Evolutionary conservation across 2,888 invertebrate genomes (phyloP).

Genomic region (Orgyia antiqua): DNA sequence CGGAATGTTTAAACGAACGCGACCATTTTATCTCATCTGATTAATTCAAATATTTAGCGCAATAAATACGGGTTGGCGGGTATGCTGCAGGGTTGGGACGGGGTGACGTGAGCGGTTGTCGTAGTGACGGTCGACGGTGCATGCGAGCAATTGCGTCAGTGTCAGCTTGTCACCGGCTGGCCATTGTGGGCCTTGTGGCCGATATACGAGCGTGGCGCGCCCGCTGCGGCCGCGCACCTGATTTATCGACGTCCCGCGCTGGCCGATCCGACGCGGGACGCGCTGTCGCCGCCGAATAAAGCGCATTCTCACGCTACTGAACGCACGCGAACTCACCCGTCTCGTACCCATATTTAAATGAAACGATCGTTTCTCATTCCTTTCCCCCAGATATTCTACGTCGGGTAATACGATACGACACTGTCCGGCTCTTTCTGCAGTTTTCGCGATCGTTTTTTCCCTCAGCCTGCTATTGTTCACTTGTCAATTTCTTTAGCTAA

Average conservation of each 20-base stretch:
- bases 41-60: constrained; percentile 77
- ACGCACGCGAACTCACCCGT: constrained; percentile 72
- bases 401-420: constrained; percentile 78
- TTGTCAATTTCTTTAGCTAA: constrained; percentile 79
- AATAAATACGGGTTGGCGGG: constrained; percentile 61
- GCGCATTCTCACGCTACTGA: constrained; percentile 77
- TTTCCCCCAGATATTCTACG: constrained; percentile 76
- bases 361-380: constrained; percentile 75
- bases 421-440: constrained; percentile 76
- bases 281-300: constrained; percentile 69
- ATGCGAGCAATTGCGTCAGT: constrained; percentile 70
- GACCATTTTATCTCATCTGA: constrained; percentile 74
- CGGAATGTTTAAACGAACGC: constrained; percentile 71
- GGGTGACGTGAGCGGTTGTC: constrained; percentile 40
- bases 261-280: constrained; percentile 37
- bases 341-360: constrained; percentile 69
- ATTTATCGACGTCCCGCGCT: constrained; percentile 68
- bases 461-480: constrained; percentile 71
- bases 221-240: constrained; percentile 54
- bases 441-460: constrained; percentile 67
- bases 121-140: constrained; percentile 52
- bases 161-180: constrained; percentile 60
- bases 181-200: constrained; percentile 64
- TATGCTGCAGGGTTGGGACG: constrained; percentile 33
- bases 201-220: constrained; percentile 50